Evolutionary conservation across 2,113 vertebrate species (phyloP).

Genomic region (Melanotaenia duboulayi): DNA sequence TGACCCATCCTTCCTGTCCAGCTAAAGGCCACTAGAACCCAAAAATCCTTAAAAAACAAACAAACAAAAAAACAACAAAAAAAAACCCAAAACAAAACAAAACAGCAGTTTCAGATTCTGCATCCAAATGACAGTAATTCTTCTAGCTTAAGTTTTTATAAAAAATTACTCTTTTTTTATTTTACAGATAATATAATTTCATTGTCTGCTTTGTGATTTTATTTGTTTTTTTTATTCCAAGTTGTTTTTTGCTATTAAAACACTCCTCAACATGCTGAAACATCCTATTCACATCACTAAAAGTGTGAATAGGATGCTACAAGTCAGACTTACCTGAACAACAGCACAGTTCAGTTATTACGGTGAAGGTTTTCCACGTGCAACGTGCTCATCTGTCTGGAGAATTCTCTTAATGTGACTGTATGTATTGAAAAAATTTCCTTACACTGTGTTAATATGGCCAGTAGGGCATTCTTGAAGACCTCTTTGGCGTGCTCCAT

Average conservation of each 20-base stretch:
- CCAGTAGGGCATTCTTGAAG: constrained; percentile 90
- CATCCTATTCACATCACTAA: neutral
- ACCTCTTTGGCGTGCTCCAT: constrained; percentile 92
- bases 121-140: neutral
- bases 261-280: neutral
- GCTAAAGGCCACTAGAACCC: too few species aligned
- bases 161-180: too few species aligned
- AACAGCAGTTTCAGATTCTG: too few species aligned
- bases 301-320: neutral
- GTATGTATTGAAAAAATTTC: neutral
- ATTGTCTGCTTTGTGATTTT: too few species aligned
- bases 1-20: too few species aligned
- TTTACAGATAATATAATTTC: too few species aligned
- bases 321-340: constrained; percentile 27
- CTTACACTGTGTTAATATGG: constrained; percentile 87
- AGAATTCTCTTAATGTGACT: neutral
- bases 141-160: too few species aligned
- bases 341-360: constrained; percentile 2
- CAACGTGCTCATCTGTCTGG: neutral
- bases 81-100: too few species aligned
- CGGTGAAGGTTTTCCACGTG: neutral
- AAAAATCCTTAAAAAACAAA: too few species aligned
- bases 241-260: too few species aligned
- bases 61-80: too few species aligned
- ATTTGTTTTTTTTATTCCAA: too few species aligned